Evolutionary conservation across 2,797 vertebrate genomes (phyloP).

Genomic region (Scomberomorus guttatus): DNA sequence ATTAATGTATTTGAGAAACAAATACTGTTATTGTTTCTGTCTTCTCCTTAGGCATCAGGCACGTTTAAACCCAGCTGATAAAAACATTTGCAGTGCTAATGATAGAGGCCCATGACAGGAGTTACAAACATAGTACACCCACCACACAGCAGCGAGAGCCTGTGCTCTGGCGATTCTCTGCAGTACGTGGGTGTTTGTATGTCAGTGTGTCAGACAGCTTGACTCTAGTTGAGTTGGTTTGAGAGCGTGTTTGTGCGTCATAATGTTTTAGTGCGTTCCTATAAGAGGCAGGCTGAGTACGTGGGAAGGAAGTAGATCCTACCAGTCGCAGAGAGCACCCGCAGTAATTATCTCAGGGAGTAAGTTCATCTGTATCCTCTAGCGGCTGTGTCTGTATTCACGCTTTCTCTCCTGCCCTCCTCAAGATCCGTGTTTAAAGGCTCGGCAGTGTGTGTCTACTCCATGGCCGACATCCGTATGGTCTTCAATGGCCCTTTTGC

Average conservation of each 20-base stretch:
- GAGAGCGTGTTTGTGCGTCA: conserved; percentile 63
- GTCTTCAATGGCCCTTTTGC: conserved; percentile 99
- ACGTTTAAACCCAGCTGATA: conserved; percentile 68
- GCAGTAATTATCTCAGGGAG: conserved; percentile 64
- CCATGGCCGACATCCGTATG: conserved; percentile 99
- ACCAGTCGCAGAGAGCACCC: conserved; percentile 42
- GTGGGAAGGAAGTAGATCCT: conserved; percentile 69
- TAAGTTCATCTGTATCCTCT: conserved; percentile 46
- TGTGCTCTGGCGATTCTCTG: conserved; percentile 60
- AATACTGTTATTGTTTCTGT: conserved; percentile 70
- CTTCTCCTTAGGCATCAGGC: conserved; percentile 51
- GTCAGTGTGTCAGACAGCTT: conserved; percentile 80
- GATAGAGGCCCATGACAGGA: conserved; percentile 78
- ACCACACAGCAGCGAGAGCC: conserved; percentile 64
- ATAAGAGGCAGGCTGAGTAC: conserved; percentile 56
- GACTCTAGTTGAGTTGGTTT: conserved; percentile 64
- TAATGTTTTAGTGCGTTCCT: conserved; percentile 56
- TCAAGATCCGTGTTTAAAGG: conserved; percentile 96
- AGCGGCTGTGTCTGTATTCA: conserved; percentile 39
- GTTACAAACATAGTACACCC: conserved; percentile 77
- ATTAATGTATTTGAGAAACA: conserved; percentile 77
- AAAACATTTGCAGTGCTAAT: conserved; percentile 74
- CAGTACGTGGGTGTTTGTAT: conserved; percentile 78
- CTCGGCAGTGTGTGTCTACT: conserved; percentile 98
- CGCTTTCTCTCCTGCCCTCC: conserved; percentile 17